Evolutionary conservation across 2,797 vertebrate genomes (phyloP), one percentile per base, ranked within the genome.

Genomic region (Epinephelus awoara): DNA sequence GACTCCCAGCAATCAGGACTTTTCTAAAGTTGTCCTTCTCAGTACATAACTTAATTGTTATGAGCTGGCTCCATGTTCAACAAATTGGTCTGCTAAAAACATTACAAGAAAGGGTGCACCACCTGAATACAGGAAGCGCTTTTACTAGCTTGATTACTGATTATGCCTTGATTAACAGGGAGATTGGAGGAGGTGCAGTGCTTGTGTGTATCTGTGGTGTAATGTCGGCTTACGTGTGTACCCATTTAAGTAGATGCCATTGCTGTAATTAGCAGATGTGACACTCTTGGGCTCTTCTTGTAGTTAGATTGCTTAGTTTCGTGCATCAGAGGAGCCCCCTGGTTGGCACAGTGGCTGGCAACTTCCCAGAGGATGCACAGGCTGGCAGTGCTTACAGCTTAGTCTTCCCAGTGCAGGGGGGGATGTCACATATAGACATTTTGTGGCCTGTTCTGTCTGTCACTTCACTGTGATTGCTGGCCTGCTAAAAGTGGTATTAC

Each of bases 211-310:
- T 67, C 42, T 80, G 80, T 13, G 42, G 55, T 59, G 44, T 70
- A 34, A 68, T 82, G 84, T 75, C 80, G 59, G 57, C 49, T 75
- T 59, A 80, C 6, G 42, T 80, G 70, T 77, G 76, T 56, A 67
- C 46, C 69, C 64, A 62, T 87, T 86, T 84, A 42, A 61, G 82
- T 75, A 55, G 80, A 82, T 75, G 65, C 52, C 80, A 73, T 75
- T 88, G 77, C 81, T 79, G 83, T 94, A 93, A 94, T 95, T 93
- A 93, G 86, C 93, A 93, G 92, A 92, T 93, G 93, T 90, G 88
- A 87, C 87, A 85, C 92, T 87, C 88, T 78, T 84, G 87, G 85
- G 80, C 66, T 69, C 81, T 73, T 86, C 82, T 85, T 82, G 68
- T 64, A 14, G 57, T 82, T 75, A 80, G 67, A 83, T 77, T 86